These are phyloP conservation scores for Pogonocichla stellata DNA, from an alignment of 2,113 vertebrate genomes.

Conservation along the genomic window DNA sequence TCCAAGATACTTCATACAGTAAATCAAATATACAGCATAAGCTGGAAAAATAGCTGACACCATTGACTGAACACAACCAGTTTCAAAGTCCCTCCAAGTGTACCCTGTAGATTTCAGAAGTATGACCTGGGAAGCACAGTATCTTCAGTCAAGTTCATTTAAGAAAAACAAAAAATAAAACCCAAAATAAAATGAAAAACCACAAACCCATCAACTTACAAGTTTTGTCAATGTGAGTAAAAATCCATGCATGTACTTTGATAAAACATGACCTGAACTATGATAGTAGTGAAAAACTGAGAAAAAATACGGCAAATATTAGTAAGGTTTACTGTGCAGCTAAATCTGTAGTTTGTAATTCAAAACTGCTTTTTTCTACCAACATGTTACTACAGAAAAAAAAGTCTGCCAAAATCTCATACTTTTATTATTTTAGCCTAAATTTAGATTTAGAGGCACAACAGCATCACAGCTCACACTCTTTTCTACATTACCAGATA, in stretches of 20 bases:
- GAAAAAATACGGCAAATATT: not conserved
- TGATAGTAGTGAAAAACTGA: not conserved
- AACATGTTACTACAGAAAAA: not conserved
- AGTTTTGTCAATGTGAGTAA: not conserved
- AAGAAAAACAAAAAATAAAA: not conserved
- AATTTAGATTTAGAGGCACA: not conserved
- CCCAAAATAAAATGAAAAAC: not conserved
- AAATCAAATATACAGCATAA: not conserved
- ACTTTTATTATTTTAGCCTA: not conserved
- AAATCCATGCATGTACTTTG: not conserved
- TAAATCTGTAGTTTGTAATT: not conserved
- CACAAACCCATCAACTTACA: not conserved
- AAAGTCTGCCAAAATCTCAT: not conserved
- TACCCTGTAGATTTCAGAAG: not conserved
- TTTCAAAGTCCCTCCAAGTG: not conserved
- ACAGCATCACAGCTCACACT: not conserved
- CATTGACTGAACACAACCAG: not conserved
- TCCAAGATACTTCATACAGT: not conserved
- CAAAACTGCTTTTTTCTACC: not conserved
- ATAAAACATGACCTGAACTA: not conserved
- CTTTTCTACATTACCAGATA: not conserved
- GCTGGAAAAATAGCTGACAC: not conserved
- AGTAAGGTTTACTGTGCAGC: not conserved
- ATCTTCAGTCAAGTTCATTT: not conserved
- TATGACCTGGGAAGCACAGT: accelerated